A percentile compares a stretch with the other conserved stretches of the same genome.
Conservation (phyloP, 35 echinoderm and acorn worm genomes). For the Heliocidaris erythrogramma region DNA sequence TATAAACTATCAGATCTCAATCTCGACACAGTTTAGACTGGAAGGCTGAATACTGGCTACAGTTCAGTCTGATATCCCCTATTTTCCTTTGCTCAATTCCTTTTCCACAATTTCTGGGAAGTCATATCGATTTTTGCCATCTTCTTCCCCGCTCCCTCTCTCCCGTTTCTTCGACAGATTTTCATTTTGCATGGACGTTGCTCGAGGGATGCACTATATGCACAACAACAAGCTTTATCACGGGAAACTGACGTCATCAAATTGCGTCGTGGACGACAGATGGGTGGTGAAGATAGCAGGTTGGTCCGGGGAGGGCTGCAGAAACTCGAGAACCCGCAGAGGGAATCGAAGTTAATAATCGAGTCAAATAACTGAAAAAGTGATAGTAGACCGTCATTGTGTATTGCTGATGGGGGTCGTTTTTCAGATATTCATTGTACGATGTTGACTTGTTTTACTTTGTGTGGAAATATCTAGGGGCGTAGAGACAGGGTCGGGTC, state of each 20-base stretch:
- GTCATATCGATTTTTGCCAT: neutral
- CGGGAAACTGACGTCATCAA: constrained; percentile 89
- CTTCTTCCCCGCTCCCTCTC: too few relatives aligned
- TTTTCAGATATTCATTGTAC: neutral
- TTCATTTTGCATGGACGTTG: constrained; percentile 98
- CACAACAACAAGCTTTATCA: constrained; percentile 88
- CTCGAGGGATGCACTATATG: constrained; percentile 87
- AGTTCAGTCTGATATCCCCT: neutral
- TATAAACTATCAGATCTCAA: too few relatives aligned
- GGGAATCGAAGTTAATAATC: neutral
- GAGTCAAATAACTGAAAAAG: neutral
- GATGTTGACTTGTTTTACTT: neutral
- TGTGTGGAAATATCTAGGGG: neutral
- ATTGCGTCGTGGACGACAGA: constrained; percentile 99
- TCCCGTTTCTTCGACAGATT: constrained; percentile 64
- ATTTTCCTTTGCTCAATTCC: neutral
- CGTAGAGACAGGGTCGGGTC: neutral
- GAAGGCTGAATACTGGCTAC: neutral
- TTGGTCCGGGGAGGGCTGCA: constrained; percentile 31
- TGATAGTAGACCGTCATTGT: neutral
- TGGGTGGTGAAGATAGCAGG: constrained; percentile 99
- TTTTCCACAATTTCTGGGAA: neutral
- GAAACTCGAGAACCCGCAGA: neutral
- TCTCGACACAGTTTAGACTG: too few relatives aligned
- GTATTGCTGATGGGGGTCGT: neutral